phyloP scores from a whole-genome alignment of 2,888 invertebrate species.

The Pollenia griseotomentosa region DNA sequence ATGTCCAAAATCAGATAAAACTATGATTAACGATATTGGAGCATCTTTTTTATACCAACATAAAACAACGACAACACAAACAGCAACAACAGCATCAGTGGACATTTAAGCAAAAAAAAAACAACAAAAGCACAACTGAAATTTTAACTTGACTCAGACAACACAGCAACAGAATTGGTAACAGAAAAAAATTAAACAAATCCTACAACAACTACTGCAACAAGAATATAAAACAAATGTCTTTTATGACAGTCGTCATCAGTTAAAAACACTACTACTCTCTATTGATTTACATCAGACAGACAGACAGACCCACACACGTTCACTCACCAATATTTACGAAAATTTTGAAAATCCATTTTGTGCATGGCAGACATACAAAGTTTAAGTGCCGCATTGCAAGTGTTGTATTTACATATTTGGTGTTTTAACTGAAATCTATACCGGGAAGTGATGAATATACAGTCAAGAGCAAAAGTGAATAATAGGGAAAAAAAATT shows the following conservation, averaged over 20 bases:
- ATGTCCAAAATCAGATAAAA: slow-evolving; percentile 74
- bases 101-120: slow-evolving; percentile 49
- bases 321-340: not conserved
- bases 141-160: slow-evolving; percentile 17
- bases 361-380: not conserved
- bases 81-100: slow-evolving; percentile 22
- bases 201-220: not conserved
- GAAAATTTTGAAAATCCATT: not conserved
- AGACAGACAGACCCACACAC: not conserved
- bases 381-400: slow-evolving; percentile 14
- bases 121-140: slow-evolving; percentile 32
- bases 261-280: slow-evolving; percentile 58
- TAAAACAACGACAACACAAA: slow-evolving; percentile 25
- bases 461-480: slow-evolving; percentile 25
- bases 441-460: slow-evolving; percentile 5
- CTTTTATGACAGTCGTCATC: slow-evolving; percentile 70
- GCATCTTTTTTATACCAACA: slow-evolving; percentile 62
- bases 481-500: not conserved
- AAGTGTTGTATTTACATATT: slow-evolving; percentile 47
- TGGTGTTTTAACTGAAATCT: slow-evolving; percentile 39
- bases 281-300: slow-evolving; percentile 62
- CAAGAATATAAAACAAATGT: slow-evolving; percentile 63
- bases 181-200: slow-evolving; percentile 40
- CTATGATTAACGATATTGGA: slow-evolving; percentile 74
- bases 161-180: slow-evolving; percentile 3